Evolutionary conservation across 1,140 invertebrate species (phyloP).

Genomic region (Episyrphus balteatus): DNA sequence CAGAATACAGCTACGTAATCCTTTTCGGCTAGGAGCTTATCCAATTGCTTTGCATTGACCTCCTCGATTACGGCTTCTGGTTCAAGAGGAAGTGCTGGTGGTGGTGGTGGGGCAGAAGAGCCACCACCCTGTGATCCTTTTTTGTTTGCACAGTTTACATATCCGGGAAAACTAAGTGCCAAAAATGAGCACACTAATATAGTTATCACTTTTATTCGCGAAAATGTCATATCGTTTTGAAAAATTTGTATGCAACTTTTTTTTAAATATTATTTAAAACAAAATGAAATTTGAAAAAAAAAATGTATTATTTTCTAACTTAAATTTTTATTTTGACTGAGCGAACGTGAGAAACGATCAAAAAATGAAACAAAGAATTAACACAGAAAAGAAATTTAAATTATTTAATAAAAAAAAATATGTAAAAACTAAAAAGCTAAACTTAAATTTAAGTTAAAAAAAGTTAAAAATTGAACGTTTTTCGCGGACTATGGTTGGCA

Average conservation of each 20-base stretch:
- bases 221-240: conserved; percentile 24
- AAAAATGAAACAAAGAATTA: background rate
- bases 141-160: conserved; percentile 30
- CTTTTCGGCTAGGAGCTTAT: conserved; percentile 75
- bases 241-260: background rate
- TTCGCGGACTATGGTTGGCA: conserved; percentile 32
- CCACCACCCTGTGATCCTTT: conserved; percentile 11
- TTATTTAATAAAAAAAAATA: conserved; percentile 29
- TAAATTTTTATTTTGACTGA: conserved; percentile 17
- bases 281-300: background rate
- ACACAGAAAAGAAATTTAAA: conserved; percentile 14
- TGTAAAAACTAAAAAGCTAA: conserved; percentile 8
- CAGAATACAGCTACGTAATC: conserved; percentile 90
- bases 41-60: conserved; percentile 81
- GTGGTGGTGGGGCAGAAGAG: conserved; percentile 14
- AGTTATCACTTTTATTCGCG: conserved; percentile 33
- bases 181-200: conserved; percentile 32
- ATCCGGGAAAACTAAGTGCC: conserved; percentile 35
- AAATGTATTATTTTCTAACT: conserved; percentile 22
- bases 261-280: conserved; percentile 3
- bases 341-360: background rate
- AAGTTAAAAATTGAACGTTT: conserved; percentile 24
- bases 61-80: conserved; percentile 77
- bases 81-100: conserved; percentile 20
- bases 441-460: conserved; percentile 23